Evolutionary conservation across 2,888 invertebrate species (phyloP), one percentile per base, ranked within the genome.

Genomic region (Catocala sponsa): DNA sequence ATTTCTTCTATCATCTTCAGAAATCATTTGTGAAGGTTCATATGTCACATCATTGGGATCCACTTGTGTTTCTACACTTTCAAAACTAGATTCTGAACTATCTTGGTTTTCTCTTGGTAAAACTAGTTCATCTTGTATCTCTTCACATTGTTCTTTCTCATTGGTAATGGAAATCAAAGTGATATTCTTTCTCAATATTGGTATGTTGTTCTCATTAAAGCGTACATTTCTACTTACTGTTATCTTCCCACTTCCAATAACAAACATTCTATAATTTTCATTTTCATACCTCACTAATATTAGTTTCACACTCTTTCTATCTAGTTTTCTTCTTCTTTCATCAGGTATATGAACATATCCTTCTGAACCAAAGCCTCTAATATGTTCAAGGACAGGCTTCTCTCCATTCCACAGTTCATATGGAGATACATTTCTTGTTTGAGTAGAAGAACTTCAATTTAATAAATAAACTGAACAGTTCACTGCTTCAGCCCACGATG

Each of bases 251-350:
- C 11, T 43, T n/a, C 10, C 43, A 43, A 43, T 43, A 43, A n/a
- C 43, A 43, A 43, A 43, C 43, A 43, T 43, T 43, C 43, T 43
- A n/a, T 43, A 43, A 43, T 43, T 43, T 43, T 10, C 43, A 43
- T 43, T 43, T 43, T 43, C 43, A 43, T 43, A 43, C 10, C 43
- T 12, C 43, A 43, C 43, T 43, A n/a, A n/a, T 43, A 43, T n/a
- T n/a, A 43, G 43, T 43, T 43, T 43, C n/a, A 43, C 43, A 43
- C 43, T 43, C n/a, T 43, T 43, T 43, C 10, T 11, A 11, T 43
- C 10, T 4, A 43, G 43, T 11, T n/a, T 43, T n/a, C 43, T 43
- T n/a, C 43, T 43, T 43, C 43, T 11, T 43, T 9, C 35, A 38
- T 38, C 35, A 38, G 35, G 35, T 38, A 38, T 38, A 38, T 38